These are phyloP conservation scores for Semotilus atromaculatus DNA, from an alignment of 2,797 vertebrate species.

Conservation along the genomic window DNA sequence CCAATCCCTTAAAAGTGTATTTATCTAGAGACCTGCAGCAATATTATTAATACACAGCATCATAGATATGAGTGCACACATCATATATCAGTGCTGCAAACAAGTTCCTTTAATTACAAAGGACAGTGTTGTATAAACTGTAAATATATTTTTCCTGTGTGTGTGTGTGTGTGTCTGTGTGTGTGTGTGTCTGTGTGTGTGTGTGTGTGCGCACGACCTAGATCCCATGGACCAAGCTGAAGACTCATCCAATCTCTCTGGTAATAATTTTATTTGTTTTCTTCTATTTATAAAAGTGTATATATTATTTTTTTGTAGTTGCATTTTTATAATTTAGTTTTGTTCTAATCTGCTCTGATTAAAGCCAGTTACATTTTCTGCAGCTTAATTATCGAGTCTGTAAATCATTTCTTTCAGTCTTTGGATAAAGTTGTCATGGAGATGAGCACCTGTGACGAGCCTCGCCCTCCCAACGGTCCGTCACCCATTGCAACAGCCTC, in stretches of 20 bases:
- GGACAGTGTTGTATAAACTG: neutral
- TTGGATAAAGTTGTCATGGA: conserved; percentile 99
- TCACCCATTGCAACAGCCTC: conserved; percentile 97
- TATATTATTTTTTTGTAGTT: neutral
- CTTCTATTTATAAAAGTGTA: neutral
- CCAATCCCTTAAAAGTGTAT: neutral
- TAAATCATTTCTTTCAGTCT: conserved; percentile 76
- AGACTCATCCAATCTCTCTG: conserved; percentile 95
- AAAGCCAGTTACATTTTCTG: neutral
- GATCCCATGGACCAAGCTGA: conserved; percentile 99
- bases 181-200: neutral
- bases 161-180: neutral
- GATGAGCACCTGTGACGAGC: conserved; percentile 99
- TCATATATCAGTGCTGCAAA: neutral
- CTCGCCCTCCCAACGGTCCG: conserved; percentile 93
- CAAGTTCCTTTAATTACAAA: neutral
- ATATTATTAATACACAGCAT: neutral
- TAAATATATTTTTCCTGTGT: conserved; percentile 6
- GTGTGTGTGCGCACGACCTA: conserved; percentile 63
- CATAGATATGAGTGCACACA: neutral
- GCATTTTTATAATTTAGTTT: neutral
- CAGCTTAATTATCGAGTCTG: neutral
- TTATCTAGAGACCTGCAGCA: neutral
- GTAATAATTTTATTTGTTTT: conserved; percentile 70
- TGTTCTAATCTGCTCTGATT: neutral